Base-by-base conservation (phyloP, 2,888 invertebrate species). In the Hypsopygia costalis region DNA sequence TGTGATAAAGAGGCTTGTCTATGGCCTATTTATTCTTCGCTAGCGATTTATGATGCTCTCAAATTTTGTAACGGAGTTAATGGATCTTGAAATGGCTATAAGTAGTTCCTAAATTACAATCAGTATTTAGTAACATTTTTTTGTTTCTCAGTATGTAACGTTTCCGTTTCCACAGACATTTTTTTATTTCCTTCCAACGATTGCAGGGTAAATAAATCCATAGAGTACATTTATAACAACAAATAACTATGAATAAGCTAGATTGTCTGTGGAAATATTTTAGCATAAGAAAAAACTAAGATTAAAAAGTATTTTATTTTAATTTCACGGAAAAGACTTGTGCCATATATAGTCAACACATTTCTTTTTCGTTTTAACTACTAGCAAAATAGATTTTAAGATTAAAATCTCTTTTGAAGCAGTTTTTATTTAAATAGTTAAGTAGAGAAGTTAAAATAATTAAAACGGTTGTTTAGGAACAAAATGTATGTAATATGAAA, bases 1-100 rank as follows among this genome's bases (percentile, higher is more conserved):
- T 87, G 87, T 87, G 87, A 87, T 87, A 85, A 73, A 82, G 81
- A 77, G 83, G 65, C 70, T 81, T 81, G 86, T 81, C 83, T 86
- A 83, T 86, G 83, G 81, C 69, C 53, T 64, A 56, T 55, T 57
- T 53, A 53, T 62, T 51, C 48, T 59, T 57, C 51, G 62, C 63
- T 67, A 60, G 60, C 55, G 55, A 61, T 51, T n/a, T 27, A 36
- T 7, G 16, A n/a, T 49, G 16, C 25, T 40, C 35, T 47, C 39
- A 11, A 40, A 42, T 32, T 44, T 29, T 41, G 36, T 11, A n/a
- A n/a, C 30, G 11, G 16, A 32, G 30, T 47, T 49, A 44, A 50
- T 52, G 64, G 55, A 55, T 58, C 54, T 59, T 46, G 43, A 47
- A 65, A 75, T 69, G 77, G 81, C 82, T 81, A 71, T 62, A 58